Conservation (phyloP, 2,113 vertebrate species). For the Pygoscelis antarcticus region DNA sequence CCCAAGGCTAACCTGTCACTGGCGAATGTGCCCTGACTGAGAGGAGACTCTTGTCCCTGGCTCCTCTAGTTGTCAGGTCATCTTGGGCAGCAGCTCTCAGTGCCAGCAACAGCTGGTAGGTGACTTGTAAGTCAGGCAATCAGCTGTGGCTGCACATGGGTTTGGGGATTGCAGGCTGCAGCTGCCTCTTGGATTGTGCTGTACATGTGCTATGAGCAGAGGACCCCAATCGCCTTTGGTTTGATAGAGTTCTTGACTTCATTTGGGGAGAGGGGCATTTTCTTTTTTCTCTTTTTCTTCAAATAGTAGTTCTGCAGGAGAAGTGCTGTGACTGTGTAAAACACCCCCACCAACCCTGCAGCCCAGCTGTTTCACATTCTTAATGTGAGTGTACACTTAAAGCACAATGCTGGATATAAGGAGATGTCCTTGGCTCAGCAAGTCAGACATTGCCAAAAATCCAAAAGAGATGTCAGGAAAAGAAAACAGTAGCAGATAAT, state of each 20-base stretch:
- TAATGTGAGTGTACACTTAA: neutral
- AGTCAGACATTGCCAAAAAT: neutral
- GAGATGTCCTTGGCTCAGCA: neutral
- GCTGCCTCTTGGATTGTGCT: neutral
- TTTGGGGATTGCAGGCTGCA: neutral
- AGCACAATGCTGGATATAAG: neutral
- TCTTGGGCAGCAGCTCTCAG: neutral
- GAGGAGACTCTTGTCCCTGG: neutral
- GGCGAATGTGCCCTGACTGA: neutral
- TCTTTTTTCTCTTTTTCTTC: too few species aligned
- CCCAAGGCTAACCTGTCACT: neutral
- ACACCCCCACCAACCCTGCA: neutral
- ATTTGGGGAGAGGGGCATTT: neutral
- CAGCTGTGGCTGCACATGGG: neutral
- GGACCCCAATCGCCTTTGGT: fast-evolving
- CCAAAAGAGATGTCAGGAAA: neutral
- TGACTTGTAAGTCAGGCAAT: neutral
- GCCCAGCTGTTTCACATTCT: neutral
- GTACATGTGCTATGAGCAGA: neutral
- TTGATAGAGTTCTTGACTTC: neutral
- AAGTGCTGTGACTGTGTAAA: neutral
- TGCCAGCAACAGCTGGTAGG: neutral
- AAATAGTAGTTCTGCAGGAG: neutral
- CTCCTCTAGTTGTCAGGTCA: neutral
- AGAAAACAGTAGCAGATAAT: neutral